Evolutionary conservation across 2,797 vertebrate species (phyloP).

Genomic region (Chloroceryle amazona): DNA sequence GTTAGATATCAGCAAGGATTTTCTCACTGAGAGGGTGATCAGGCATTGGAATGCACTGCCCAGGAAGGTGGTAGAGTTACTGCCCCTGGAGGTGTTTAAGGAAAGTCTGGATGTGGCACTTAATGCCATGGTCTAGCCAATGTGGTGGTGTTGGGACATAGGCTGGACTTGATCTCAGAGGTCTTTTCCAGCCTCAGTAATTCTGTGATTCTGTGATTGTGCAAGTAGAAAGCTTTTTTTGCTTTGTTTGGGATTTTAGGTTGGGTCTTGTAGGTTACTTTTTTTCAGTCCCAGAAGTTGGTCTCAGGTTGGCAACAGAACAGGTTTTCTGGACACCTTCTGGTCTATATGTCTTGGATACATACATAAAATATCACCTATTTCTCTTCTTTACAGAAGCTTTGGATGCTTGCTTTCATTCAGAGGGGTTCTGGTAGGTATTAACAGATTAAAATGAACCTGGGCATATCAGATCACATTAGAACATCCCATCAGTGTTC

Average conservation of each 20-base stretch:
- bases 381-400: background rate
- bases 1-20: too few relatives aligned
- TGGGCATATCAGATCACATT: background rate
- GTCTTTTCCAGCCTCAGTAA: too few relatives aligned
- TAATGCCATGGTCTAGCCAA: too few relatives aligned
- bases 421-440: background rate
- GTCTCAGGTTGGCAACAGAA: background rate
- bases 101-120: too few relatives aligned
- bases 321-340: background rate
- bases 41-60: too few relatives aligned
- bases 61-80: too few relatives aligned
- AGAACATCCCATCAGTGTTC: background rate
- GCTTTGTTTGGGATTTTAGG: background rate
- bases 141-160: too few relatives aligned
- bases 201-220: too few relatives aligned
- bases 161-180: too few relatives aligned
- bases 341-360: background rate
- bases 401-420: background rate
- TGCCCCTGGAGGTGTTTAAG: too few relatives aligned
- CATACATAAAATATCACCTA: rapidly evolving
- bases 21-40: too few relatives aligned
- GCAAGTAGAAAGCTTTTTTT: background rate
- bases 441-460: background rate
- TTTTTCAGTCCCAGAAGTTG: background rate
- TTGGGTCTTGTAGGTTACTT: background rate